phyloP scores from a whole-genome alignment of 1,140 invertebrate species.

The Mylabris phalerata region DNA sequence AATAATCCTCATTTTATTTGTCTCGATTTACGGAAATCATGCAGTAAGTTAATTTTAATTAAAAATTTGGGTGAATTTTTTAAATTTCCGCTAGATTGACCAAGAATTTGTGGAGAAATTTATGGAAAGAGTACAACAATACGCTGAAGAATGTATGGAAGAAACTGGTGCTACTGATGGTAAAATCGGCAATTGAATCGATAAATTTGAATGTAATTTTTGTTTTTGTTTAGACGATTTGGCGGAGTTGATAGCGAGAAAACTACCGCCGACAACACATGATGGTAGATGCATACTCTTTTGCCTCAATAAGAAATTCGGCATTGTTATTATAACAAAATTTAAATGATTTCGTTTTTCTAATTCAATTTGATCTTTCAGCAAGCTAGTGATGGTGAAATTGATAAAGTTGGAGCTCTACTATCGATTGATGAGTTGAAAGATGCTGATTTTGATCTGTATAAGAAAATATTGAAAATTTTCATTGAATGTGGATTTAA shows the following conservation, averaged over 20 bases:
- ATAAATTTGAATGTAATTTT: background rate
- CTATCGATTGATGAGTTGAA: constrained; percentile 8
- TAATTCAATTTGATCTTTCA: background rate
- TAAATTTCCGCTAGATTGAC: background rate
- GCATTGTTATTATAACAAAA: constrained; percentile 1
- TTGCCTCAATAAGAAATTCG: constrained; percentile 10
- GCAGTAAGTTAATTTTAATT: no score
- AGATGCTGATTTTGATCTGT: constrained; percentile 7
- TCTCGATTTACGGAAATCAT: no score
- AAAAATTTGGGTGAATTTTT: no score
- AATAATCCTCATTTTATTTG: no score
- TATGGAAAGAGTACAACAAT: constrained; percentile 11
- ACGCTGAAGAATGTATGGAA: constrained; percentile 10
- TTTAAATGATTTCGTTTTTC: background rate
- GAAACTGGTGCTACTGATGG: constrained; percentile 10
- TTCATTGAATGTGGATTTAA: constrained; percentile 3
- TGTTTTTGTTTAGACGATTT: constrained; percentile 9
- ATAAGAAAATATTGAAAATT: constrained; percentile 8
- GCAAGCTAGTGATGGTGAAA: constrained; percentile 10
- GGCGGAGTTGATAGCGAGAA: background rate
- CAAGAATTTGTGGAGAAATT: constrained; percentile 20
- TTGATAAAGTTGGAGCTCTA: constrained; percentile 3
- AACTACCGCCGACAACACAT: background rate
- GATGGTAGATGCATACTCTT: constrained; percentile 13
- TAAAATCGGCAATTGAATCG: background rate